Percentiles rank a stretch among this genome's conserved stretches.
These are phyloP conservation scores for Sorex araneus DNA, from an alignment of 2,113 vertebrate species.

Conservation along the genomic window DNA sequence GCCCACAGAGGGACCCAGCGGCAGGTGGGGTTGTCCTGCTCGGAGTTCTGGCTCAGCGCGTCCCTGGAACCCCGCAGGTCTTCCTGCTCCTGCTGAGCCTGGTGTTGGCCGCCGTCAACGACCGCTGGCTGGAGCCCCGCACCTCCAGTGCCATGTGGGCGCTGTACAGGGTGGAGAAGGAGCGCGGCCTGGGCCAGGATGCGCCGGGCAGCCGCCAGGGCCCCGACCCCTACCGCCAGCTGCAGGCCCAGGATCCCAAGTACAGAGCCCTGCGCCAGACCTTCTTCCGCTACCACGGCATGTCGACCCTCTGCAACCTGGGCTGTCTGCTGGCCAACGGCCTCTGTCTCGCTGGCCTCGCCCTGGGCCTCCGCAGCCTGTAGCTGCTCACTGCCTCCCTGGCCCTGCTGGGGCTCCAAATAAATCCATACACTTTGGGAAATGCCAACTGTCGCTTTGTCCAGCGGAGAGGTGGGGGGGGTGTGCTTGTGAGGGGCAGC, in stretches of 20 bases:
- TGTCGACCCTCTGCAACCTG: conserved; percentile 93
- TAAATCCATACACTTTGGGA: conserved; percentile 71
- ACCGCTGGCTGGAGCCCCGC: conserved; percentile 90
- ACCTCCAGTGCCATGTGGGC: conserved; percentile 89
- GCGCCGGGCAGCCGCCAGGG: conserved; percentile 84
- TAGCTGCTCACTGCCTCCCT: conserved; percentile 74
- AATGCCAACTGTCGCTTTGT: not conserved
- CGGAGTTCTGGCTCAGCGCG: not conserved
- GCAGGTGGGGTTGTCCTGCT: no score
- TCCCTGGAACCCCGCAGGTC: conserved; percentile 86
- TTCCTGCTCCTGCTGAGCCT: conserved; percentile 89
- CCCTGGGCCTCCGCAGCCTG: conserved; percentile 90
- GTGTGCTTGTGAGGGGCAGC: no score
- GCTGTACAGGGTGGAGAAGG: conserved; percentile 91
- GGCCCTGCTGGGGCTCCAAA: not conserved
- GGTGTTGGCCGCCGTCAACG: conserved; percentile 88
- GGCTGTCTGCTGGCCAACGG: conserved; percentile 91
- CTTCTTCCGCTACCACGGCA: conserved; percentile 92
- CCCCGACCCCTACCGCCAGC: conserved; percentile 90
- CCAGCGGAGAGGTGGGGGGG: not conserved
- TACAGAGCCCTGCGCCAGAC: conserved; percentile 87
- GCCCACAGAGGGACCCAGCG: not conserved
- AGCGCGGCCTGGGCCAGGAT: conserved; percentile 91
- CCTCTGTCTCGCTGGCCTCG: conserved; percentile 89
- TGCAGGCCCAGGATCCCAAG: conserved; percentile 93